Base-by-base conservation (phyloP, 2,888 invertebrate species). In the Lepetodrilus schrolli region DNA sequence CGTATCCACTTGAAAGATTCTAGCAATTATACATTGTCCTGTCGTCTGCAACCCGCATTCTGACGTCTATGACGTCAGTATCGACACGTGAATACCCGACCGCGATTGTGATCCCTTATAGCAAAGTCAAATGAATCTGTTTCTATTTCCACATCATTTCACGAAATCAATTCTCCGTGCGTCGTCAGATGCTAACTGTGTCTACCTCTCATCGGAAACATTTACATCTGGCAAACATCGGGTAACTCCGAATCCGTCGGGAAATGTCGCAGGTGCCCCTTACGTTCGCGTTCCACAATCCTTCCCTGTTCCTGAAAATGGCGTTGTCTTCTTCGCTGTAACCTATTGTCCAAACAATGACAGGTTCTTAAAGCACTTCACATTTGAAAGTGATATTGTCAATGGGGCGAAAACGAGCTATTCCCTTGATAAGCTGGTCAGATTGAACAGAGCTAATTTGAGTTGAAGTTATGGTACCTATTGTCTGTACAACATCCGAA, bases 1-100 rank as follows among this genome's bases (percentile, higher is more conserved):
- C 34, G 26, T 58, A 34, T 58, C 58, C 58, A 58, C 58, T 58
- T 58, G 58, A 30, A 10, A 13, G 58, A 58, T 13, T 30, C 30
- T 26, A 13, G 34, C 26, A 58, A 34, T 26, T 17, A 10, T 7
- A 58, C 58, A 58, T 58, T 58, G 58, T 58, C 30, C 58, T 58
- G 58, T 58, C 30, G 58, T 58, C 30, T 26, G 58, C 58, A 10
- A 58, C 58, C 58, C 58, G 58, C 58, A 58, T 58, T 58, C 26
- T 58, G 13, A 8, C 30, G 30, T 34, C 13, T 51, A 34, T 58
- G 58, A 58, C 58, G 58, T 58, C 58, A 58, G 13, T 58, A 34
- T 30, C 23, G 49, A 36, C 37, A 37, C 49, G 13, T 36, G 70
- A 70, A 50, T 21, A 23, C 36, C 38, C 26, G 38, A 37, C 51